Evolutionary conservation across 1,140 invertebrate species (phyloP).

Genomic region (Semibalanus balanoides): DNA sequence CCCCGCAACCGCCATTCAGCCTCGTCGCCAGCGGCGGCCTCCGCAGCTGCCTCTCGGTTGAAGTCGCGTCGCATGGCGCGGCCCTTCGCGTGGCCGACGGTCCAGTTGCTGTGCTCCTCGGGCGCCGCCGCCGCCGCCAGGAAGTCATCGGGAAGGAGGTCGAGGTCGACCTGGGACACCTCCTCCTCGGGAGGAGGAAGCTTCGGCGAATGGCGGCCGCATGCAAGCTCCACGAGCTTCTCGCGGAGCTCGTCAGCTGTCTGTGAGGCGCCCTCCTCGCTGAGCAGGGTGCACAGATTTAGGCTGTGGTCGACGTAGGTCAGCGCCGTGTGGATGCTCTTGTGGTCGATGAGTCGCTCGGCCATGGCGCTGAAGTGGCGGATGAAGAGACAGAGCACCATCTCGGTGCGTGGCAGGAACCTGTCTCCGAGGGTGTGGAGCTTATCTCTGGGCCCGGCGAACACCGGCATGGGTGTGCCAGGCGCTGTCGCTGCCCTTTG

Average conservation of each 20-base stretch:
- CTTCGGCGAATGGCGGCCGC: background rate
- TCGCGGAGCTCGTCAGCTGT: conserved; percentile 7
- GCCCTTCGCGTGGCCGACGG: background rate
- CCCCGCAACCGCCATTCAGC: background rate
- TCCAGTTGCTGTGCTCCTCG: background rate
- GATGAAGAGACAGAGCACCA: conserved; percentile 46
- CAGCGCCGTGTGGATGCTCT: conserved; percentile 39
- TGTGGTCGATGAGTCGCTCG: conserved; percentile 40
- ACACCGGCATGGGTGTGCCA: background rate
- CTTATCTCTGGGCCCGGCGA: conserved; percentile 7
- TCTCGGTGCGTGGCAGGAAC: conserved; percentile 12
- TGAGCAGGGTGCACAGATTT: conserved; percentile 44
- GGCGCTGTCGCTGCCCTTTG: background rate
- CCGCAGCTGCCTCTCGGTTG: background rate
- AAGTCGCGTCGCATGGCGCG: background rate
- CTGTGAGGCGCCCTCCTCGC: conserved; percentile 28
- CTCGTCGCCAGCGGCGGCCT: background rate
- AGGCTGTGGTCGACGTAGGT: conserved; percentile 52
- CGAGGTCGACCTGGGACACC: background rate
- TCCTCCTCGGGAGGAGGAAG: background rate
- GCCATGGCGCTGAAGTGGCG: conserved; percentile 51
- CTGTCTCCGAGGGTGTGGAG: conserved; percentile 17
- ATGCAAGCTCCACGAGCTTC: conserved; percentile 15
- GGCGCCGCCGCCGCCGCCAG: no score
- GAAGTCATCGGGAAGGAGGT: background rate